phyloP scores from a whole-genome alignment of 2,113 vertebrate species.

The Centropus unirufus region DNA sequence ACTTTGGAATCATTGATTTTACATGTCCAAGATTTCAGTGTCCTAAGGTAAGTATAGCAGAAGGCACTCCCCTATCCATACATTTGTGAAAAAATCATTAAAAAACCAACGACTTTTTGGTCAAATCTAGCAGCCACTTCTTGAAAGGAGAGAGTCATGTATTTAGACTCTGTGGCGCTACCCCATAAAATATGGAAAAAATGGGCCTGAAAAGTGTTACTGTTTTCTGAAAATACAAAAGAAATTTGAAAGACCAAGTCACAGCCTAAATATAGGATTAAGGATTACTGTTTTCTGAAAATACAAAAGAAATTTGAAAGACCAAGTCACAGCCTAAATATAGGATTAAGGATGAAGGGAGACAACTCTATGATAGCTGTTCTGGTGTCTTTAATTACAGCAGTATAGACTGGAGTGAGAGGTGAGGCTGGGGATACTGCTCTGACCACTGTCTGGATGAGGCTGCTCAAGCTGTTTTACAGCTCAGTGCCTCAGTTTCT shows the following conservation, averaged over 20 bases:
- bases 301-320: neutral
- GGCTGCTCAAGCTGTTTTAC: neutral
- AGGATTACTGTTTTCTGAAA: neutral
- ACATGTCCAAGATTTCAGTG: neutral
- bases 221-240: neutral
- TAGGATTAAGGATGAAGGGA: neutral
- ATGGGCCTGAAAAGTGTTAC: neutral
- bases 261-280: neutral
- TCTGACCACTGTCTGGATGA: neutral
- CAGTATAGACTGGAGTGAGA: neutral
- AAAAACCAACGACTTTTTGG: neutral
- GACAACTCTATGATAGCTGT: neutral
- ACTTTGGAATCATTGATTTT: neutral
- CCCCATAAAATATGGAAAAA: neutral
- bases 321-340: neutral
- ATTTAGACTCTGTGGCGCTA: neutral
- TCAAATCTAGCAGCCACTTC: neutral
- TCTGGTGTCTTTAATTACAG: neutral
- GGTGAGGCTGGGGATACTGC: neutral
- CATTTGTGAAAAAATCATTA: neutral
- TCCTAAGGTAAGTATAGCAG: neutral
- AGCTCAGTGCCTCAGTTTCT: slow-evolving; percentile 21
- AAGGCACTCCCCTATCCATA: neutral
- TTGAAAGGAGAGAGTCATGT: neutral
- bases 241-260: neutral